Evolutionary conservation across 2,888 invertebrate genomes (phyloP), one percentile per base, ranked within the genome.

Genomic region (Lathronympha strigana): DNA sequence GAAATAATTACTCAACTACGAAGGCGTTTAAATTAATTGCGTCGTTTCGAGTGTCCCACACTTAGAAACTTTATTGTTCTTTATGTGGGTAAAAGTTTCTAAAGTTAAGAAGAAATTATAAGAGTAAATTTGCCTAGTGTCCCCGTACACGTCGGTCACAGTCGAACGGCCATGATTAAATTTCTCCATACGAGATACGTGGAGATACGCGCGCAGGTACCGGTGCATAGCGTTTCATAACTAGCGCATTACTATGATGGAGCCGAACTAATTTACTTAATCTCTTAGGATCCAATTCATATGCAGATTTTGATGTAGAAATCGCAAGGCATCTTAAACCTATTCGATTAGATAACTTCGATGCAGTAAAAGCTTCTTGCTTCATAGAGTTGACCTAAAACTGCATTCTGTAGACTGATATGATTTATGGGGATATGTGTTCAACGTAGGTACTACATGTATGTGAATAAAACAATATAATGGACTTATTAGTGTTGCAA

Each of bases 1-100:
- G 74, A 76, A 82, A 82, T 82, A 82, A 83, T 82, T 85, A 80
- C 78, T 73, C 73, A 67, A 71, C 69, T 75, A 77, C 72, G 80
- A 77, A 69, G 77, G 75, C 68, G 62, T 68, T 72, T 76, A 76
- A 79, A 79, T 73, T 79, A 76, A 79, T 81, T 66, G 66, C 66
- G 60, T 54, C 64, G 53, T 63, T 63, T 58, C 63, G 63, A 36
- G 64, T 64, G 60, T 66, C 61, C 66, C 66, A 61, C 66, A 66
- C 66, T 66, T 64, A 61, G 61, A 66, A 61, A 61, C 31, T 61
- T 66, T 64, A 60, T 60, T 66, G 60, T 57, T 40, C 55, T 61
- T 54, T 60, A 40, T 60, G 64, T 64, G 51, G 66, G 66, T 66
- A 61, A 60, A n/a, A 60, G 64, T 61, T 61, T 53, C 64, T 64